Percentiles rank a stretch among this genome's conserved stretches.
phyloP scores from a whole-genome alignment of 2,888 invertebrate species.

The Chelonus formosanus region DNA sequence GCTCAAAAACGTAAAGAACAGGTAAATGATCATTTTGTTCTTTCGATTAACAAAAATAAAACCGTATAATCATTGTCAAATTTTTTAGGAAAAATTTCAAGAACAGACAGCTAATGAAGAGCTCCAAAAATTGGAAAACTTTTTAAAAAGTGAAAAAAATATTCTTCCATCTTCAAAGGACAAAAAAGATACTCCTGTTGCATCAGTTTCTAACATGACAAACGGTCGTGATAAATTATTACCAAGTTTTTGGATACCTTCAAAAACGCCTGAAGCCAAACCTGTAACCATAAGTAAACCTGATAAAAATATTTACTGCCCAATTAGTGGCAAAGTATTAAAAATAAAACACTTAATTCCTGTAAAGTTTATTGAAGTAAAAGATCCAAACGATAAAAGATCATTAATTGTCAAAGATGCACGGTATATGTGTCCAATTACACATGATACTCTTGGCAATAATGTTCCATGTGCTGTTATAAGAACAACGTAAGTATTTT shows the following conservation, averaged over 20 bases:
- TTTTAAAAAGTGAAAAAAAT: conserved; percentile 84
- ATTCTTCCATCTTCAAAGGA: conserved; percentile 66
- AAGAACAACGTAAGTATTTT: conserved; percentile 78
- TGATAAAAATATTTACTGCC: conserved; percentile 81
- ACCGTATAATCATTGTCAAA: not conserved
- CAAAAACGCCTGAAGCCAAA: conserved; percentile 88
- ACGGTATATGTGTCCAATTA: conserved; percentile 97
- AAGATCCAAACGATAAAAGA: conserved; percentile 86
- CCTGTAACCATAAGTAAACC: conserved; percentile 76
- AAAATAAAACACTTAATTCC: conserved; percentile 92
- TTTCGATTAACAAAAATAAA: too few relatives aligned
- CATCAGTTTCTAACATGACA: conserved; percentile 81
- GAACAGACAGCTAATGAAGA: conserved; percentile 79
- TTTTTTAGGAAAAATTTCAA: conserved; percentile 70
- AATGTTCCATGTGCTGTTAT: conserved; percentile 94
- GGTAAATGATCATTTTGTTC: conserved; percentile 50
- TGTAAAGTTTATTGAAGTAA: conserved; percentile 90
- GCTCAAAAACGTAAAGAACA: conserved; percentile 83
- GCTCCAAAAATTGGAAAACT: conserved; percentile 78
- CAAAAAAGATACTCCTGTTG: conserved; percentile 33
- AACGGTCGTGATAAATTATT: conserved; percentile 81
- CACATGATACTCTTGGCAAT: conserved; percentile 94
- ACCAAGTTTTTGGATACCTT: conserved; percentile 97
- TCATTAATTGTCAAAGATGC: conserved; percentile 89
- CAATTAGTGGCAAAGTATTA: conserved; percentile 84